Conservation (phyloP, 2,888 invertebrate species). For the Nemurella pictetii region DNA sequence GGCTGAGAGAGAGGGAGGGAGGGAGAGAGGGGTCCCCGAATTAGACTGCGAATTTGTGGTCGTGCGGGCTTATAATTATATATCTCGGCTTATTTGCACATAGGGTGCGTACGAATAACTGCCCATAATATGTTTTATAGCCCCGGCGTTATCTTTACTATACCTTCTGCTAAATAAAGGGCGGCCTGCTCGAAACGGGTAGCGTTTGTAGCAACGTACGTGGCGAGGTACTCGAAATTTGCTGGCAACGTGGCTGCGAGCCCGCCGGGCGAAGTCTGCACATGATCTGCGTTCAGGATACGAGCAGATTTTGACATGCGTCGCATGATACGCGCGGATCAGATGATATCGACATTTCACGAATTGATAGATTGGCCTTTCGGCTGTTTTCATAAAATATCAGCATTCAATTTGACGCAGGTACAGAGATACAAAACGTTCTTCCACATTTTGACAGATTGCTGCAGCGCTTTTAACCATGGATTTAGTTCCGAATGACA, state of each 20-base stretch:
- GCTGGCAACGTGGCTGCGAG: background rate
- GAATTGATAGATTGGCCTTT: background rate
- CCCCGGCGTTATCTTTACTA: slow-evolving; percentile 8
- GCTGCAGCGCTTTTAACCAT: too few species aligned
- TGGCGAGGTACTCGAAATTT: background rate
- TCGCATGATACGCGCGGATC: background rate
- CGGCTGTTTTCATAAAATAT: background rate
- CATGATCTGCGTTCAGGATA: background rate
- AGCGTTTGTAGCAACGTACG: background rate
- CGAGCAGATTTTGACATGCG: background rate
- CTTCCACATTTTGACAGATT: too few species aligned
- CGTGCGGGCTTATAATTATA: slow-evolving; percentile 21
- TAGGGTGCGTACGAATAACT: slow-evolving; percentile 21
- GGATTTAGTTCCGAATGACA: too few species aligned
- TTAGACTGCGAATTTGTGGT: slow-evolving; percentile 23
- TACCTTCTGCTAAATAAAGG: background rate
- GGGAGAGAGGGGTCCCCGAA: background rate
- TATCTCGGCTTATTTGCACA: slow-evolving; percentile 23
- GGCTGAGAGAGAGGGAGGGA: background rate
- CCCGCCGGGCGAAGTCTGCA: background rate
- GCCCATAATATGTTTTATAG: slow-evolving; percentile 16
- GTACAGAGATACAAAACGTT: too few species aligned
- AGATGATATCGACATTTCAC: background rate
- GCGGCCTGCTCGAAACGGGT: background rate
- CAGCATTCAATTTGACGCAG: background rate